A percentile compares a stretch with the other conserved stretches of the same genome.
Conservation (phyloP, 1,140 invertebrate species). For the Cecropterus lyciades region DNA sequence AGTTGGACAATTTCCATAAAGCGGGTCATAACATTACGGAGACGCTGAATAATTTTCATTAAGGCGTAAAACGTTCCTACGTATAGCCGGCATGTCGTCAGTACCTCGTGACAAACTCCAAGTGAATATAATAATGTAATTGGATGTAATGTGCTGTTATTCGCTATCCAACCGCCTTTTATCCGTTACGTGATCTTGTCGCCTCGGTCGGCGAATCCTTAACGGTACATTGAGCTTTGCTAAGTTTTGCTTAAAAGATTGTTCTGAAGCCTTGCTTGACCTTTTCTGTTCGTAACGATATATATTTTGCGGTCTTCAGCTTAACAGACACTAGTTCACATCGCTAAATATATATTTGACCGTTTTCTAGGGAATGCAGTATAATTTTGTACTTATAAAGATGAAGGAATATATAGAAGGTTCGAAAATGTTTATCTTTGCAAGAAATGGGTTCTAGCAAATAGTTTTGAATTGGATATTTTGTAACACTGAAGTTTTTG, state of each 20-base stretch:
- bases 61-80: background rate
- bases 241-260: conserved; percentile 36
- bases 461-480: no score
- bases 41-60: conserved; percentile 19
- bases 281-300: conserved; percentile 17
- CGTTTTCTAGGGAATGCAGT: background rate
- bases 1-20: background rate
- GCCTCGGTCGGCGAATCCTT: conserved; percentile 34
- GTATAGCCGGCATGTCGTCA: conserved; percentile 45
- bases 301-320: conserved; percentile 9
- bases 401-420: background rate
- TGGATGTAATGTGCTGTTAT: conserved; percentile 42
- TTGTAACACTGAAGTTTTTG: no score
- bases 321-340: background rate
- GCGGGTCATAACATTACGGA: background rate
- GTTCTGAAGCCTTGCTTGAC: conserved; percentile 9
- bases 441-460: background rate
- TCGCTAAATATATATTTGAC: background rate
- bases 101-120: conserved; percentile 61
- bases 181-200: conserved; percentile 41
- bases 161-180: conserved; percentile 31
- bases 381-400: background rate
- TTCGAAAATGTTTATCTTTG: background rate
- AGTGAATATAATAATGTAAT: conserved; percentile 74
- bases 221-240: conserved; percentile 40